A percentile compares a stretch with the other conserved stretches of the same genome.
Conservation (phyloP, 2,797 vertebrate genomes). For the Sparus aurata region DNA sequence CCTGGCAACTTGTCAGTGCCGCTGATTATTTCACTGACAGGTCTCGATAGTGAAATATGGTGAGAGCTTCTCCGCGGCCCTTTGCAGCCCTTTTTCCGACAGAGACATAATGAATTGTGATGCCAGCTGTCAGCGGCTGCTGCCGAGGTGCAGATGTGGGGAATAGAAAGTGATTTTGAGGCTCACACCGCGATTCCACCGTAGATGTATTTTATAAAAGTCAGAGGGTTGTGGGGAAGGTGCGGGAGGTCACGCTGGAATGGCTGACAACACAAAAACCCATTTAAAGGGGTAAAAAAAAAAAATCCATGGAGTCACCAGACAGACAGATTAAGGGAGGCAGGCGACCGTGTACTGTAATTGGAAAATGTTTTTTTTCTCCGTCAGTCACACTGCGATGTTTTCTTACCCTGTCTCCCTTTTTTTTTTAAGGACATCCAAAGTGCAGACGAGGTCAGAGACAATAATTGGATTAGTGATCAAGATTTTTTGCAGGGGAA, state of each 20-base stretch:
- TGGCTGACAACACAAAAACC: constrained; percentile 65
- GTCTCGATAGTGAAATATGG: constrained; percentile 62
- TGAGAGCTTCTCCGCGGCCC: constrained; percentile 52
- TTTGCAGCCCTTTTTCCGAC: constrained; percentile 52
- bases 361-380: constrained; percentile 70
- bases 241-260: constrained; percentile 54
- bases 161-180: constrained; percentile 67
- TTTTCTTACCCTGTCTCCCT: constrained; percentile 24
- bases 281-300: constrained; percentile 53
- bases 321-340: constrained; percentile 69
- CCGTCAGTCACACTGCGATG: constrained; percentile 59
- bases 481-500: constrained; percentile 37
- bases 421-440: not conserved
- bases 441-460: constrained; percentile 48
- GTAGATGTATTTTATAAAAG: constrained; percentile 28
- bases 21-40: constrained; percentile 69
- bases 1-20: constrained; percentile 53
- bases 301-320: constrained; percentile 58
- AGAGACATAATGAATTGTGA: constrained; percentile 79
- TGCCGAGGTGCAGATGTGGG: constrained; percentile 51
- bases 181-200: constrained; percentile 47
- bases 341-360: constrained; percentile 61
- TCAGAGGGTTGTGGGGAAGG: constrained; percentile 27
- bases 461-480: constrained; percentile 59
- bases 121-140: constrained; percentile 72